These are phyloP conservation scores for Opisthograptis luteolata DNA, from an alignment of 2,888 invertebrate species.

Conservation along the genomic window DNA sequence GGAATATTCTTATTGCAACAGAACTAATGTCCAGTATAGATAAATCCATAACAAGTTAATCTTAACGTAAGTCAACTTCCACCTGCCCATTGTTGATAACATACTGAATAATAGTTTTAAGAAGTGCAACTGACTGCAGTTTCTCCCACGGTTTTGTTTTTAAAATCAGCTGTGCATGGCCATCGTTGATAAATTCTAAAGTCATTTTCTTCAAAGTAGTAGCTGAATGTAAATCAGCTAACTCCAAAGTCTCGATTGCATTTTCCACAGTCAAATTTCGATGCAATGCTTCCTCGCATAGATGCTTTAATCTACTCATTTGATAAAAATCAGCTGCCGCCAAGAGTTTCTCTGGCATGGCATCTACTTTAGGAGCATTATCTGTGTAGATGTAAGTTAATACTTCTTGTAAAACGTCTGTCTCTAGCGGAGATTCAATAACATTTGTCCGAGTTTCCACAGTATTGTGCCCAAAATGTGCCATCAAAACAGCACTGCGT, in stretches of 20 bases:
- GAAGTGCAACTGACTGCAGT: slow-evolving; percentile 70
- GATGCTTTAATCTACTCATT: slow-evolving; percentile 66
- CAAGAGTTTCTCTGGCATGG: slow-evolving; percentile 72
- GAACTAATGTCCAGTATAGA: too few species aligned
- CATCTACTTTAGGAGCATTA: slow-evolving; percentile 72
- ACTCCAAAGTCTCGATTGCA: slow-evolving; percentile 72
- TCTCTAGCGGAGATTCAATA: slow-evolving; percentile 69
- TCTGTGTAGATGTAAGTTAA: slow-evolving; percentile 75
- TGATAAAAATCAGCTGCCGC: slow-evolving; percentile 78
- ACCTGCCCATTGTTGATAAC: slow-evolving; percentile 68
- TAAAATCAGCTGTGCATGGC: slow-evolving; percentile 71
- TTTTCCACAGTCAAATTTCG: slow-evolving; percentile 75
- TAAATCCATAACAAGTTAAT: too few species aligned
- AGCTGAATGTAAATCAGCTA: slow-evolving; percentile 75
- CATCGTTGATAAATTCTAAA: slow-evolving; percentile 76
- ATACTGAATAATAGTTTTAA: slow-evolving; percentile 75
- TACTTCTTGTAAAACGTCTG: slow-evolving; percentile 69
- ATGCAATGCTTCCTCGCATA: slow-evolving; percentile 74
- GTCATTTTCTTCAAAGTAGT: slow-evolving; percentile 64
- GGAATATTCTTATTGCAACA: too few species aligned
- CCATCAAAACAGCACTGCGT: slow-evolving; percentile 72
- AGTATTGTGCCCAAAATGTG: slow-evolving; percentile 77
- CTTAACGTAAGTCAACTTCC: slow-evolving; percentile 48
- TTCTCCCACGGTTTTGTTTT: slow-evolving; percentile 74
- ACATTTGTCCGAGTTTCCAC: slow-evolving; percentile 69